These are phyloP conservation scores for Tragopan temminckii DNA, from an alignment of 2,797 vertebrate genomes.

Conservation along the genomic window DNA sequence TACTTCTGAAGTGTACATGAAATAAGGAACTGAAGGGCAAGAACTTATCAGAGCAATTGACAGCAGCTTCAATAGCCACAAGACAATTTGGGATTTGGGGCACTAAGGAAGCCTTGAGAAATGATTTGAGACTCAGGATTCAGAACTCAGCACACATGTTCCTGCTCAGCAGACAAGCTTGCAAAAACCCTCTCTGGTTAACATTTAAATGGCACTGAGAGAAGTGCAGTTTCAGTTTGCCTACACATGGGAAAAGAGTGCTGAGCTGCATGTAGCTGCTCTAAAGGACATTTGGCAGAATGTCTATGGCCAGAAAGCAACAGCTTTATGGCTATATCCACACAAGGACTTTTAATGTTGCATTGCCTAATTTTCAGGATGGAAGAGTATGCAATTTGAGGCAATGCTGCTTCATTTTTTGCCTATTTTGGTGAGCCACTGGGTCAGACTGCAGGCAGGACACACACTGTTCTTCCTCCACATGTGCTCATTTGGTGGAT, in stretches of 20 bases:
- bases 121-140: not conserved
- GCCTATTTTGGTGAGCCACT: not conserved
- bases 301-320: not conserved
- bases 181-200: not conserved
- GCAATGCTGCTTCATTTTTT: not conserved
- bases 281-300: not conserved
- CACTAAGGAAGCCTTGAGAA: not conserved
- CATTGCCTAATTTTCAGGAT: not conserved
- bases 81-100: not conserved
- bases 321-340: not conserved
- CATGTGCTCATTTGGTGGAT: fast-evolving
- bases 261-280: not conserved
- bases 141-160: not conserved
- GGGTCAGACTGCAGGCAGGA: fast-evolving
- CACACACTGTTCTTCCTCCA: not conserved
- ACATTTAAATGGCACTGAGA: not conserved
- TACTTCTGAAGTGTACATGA: not conserved
- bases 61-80: not conserved
- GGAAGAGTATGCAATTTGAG: not conserved
- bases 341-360: not conserved
- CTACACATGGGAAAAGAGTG: not conserved
- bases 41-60: not conserved
- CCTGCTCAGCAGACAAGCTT: not conserved
- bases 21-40: not conserved
- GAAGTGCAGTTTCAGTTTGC: not conserved